These are phyloP conservation scores for Ataeniobius toweri DNA, from an alignment of 2,797 vertebrate species.

Conservation along the genomic window DNA sequence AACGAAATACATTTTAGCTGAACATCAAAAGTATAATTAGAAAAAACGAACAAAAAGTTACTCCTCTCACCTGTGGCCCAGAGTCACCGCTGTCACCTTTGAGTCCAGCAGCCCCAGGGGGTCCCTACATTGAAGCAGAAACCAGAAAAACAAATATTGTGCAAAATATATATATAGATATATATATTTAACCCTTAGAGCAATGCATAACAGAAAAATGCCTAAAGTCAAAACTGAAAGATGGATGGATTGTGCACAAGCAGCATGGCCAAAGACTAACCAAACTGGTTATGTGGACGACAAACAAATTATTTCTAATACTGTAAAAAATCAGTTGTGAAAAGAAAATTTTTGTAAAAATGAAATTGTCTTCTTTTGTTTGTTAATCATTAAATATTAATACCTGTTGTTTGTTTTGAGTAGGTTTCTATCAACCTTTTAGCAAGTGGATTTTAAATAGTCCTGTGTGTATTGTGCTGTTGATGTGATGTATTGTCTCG, in stretches of 20 bases:
- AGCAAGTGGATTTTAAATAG: too few species aligned
- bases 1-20: not conserved
- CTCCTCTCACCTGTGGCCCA: constrained; percentile 87
- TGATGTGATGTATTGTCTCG: not conserved
- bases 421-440: too few species aligned
- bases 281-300: not conserved
- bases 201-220: too few species aligned
- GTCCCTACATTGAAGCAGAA: constrained; percentile 75
- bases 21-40: not conserved
- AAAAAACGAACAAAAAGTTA: not conserved
- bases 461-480: too few species aligned
- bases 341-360: not conserved
- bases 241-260: too few species aligned
- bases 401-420: too few species aligned
- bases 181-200: too few species aligned
- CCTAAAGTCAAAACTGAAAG: too few species aligned
- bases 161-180: too few species aligned
- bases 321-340: not conserved
- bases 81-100: constrained; percentile 94
- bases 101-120: constrained; percentile 87
- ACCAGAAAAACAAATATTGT: not conserved
- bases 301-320: not conserved
- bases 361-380: not conserved
- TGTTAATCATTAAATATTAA: not conserved
- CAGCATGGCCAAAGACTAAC: too few species aligned